Conservation (phyloP, 2,888 invertebrate species). For the Venusia cambrica region DNA sequence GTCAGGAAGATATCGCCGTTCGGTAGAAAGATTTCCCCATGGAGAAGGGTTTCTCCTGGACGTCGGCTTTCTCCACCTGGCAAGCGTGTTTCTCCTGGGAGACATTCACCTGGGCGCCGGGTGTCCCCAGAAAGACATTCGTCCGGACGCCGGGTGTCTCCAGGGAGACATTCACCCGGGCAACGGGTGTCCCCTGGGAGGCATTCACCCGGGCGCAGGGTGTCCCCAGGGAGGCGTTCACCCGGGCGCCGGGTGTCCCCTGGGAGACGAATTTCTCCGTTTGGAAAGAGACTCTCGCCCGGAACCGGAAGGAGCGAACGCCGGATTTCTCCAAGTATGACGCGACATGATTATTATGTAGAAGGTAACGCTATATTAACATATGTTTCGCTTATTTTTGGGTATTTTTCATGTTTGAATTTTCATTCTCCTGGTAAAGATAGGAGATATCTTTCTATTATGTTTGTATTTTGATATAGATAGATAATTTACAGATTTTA, state of each 20-base stretch:
- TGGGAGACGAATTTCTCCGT: constrained; percentile 27
- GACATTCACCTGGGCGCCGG: too few relatives aligned
- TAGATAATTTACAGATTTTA: too few relatives aligned
- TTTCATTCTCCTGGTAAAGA: too few relatives aligned
- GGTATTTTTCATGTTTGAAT: constrained; percentile 5
- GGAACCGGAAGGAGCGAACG: too few relatives aligned
- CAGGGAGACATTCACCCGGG: not conserved
- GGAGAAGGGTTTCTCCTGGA: constrained; percentile 14
- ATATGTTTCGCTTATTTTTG: constrained; percentile 7
- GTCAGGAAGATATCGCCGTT: constrained; percentile 18
- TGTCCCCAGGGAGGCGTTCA: constrained; percentile 27
- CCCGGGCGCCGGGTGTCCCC: constrained; percentile 24
- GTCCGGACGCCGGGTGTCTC: constrained; percentile 2
- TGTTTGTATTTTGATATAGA: too few relatives aligned
- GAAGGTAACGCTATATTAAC: constrained; percentile 20
- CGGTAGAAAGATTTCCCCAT: constrained; percentile 27
- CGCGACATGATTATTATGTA: constrained; percentile 16
- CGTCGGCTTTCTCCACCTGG: constrained; percentile 3
- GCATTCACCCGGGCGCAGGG: constrained; percentile 8
- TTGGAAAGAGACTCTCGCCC: constrained; percentile 29
- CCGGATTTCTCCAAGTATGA: constrained; percentile 31
- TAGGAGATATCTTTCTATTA: too few relatives aligned
- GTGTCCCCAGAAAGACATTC: too few relatives aligned
- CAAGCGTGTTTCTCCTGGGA: constrained; percentile 5
- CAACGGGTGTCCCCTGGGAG: constrained; percentile 7